Evolutionary conservation across 1,140 invertebrate species (phyloP).

Genomic region (Neuroterus valhalla): DNA sequence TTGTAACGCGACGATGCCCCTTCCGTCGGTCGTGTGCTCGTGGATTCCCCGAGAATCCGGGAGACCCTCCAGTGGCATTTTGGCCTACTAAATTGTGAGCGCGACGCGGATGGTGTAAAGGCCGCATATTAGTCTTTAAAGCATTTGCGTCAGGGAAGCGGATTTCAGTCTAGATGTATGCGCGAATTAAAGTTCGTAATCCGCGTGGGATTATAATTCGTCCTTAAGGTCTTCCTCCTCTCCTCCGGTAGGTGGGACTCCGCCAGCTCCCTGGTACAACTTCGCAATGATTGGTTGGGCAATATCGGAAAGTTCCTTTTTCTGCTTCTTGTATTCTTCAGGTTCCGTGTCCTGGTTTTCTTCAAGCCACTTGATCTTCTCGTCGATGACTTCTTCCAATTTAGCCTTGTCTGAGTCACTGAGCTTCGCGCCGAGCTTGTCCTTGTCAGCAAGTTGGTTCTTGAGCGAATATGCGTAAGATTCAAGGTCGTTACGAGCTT

Average conservation of each 20-base stretch:
- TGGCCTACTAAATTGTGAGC: constrained; percentile 11
- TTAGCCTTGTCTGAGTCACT: constrained; percentile 94
- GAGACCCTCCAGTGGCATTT: neutral
- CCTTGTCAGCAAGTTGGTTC: constrained; percentile 98
- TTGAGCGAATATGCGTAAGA: constrained; percentile 98
- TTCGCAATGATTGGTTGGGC: constrained; percentile 99
- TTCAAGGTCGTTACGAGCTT: constrained; percentile 96
- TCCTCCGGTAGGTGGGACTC: constrained; percentile 78
- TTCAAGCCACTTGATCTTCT: constrained; percentile 99
- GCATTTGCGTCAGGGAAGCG: constrained; percentile 56
- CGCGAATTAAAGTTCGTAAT: constrained; percentile 83
- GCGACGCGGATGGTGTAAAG: neutral
- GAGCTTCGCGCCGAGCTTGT: constrained; percentile 96
- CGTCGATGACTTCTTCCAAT: constrained; percentile 96
- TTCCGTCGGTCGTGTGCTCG: constrained; percentile 29
- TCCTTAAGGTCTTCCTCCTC: constrained; percentile 89
- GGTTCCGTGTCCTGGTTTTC: constrained; percentile 95
- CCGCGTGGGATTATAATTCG: constrained; percentile 83
- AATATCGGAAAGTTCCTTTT: constrained; percentile 96
- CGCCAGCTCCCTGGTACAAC: constrained; percentile 91
- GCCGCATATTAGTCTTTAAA: constrained; percentile 43
- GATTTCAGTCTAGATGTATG: constrained; percentile 65
- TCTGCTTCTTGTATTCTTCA: constrained; percentile 96
- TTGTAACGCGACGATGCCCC: constrained; percentile 33
- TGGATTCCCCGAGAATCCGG: neutral